Conservation (phyloP, 2,797 vertebrate species). For the Cichlasoma orientale region DNA sequence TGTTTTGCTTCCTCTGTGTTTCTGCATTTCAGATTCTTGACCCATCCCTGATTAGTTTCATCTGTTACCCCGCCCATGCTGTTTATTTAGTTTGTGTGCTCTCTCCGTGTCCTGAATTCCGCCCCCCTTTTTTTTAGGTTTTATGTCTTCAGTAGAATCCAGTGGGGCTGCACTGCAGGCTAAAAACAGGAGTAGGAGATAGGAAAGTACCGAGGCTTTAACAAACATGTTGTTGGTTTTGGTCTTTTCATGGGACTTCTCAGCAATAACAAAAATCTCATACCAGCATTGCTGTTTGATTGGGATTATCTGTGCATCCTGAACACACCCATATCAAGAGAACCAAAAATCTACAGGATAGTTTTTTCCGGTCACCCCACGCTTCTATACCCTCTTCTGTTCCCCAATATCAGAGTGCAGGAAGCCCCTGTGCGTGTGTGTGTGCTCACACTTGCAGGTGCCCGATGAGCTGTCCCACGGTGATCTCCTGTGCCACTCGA, state of each 20-base stretch:
- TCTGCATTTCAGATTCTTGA: not conserved
- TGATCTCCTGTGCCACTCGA: slow-evolving; percentile 96
- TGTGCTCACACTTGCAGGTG: slow-evolving; percentile 99
- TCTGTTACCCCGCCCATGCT: not conserved
- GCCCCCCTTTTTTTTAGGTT: not conserved
- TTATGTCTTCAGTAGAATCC: not conserved
- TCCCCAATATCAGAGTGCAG: slow-evolving; percentile 56
- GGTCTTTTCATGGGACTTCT: not conserved
- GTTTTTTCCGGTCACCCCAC: slow-evolving; percentile 1
- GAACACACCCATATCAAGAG: slow-evolving; percentile 13
- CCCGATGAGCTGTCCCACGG: slow-evolving; percentile 96
- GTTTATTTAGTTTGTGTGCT: not conserved
- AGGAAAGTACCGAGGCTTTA: not conserved
- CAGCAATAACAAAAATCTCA: not conserved
- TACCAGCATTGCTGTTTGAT: not conserved
- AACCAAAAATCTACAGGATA: not conserved
- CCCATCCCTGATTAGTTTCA: not conserved
- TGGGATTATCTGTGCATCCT: slow-evolving; percentile 22
- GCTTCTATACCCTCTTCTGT: slow-evolving; percentile 10
- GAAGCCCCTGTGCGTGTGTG: slow-evolving; percentile 79
- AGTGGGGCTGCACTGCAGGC: not conserved
- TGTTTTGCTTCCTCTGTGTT: not conserved
- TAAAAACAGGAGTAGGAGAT: not conserved
- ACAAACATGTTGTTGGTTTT: slow-evolving; percentile 8
- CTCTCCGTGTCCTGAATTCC: not conserved